Evolutionary conservation across 2,888 invertebrate species (phyloP), one percentile per base, ranked within the genome.

Genomic region (Biston betularia): DNA sequence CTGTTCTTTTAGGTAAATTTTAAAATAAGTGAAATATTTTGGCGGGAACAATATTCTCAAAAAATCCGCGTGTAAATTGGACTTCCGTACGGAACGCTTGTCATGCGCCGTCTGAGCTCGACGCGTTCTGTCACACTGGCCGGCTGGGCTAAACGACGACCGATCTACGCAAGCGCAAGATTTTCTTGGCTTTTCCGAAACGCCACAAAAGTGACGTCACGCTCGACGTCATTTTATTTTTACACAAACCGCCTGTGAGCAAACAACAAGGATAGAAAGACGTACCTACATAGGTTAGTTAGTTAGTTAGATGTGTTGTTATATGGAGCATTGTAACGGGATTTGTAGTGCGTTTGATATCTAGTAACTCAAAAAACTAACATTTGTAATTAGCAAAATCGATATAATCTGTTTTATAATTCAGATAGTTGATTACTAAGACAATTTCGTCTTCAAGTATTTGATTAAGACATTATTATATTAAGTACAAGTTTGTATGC

Each of bases 121-220:
- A 68, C 78, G 73, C 74, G 77, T 78, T 78, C 75, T 76, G 79
- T 79, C 84, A 80, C 78, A 74, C 79, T 59, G 76, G 74, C 77
- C 69, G 57, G 53, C 75, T 63, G 77, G 78, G 77, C 8, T 77
- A 79, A 79, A 77, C 81, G 79, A 85, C 86, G 82, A 83, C 85
- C 79, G 83, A 85, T 87, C 86, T 82, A 89, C 92, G 92, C 92
- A 92, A 90, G 92, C 86, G 91, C 90, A 80, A 80, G 79, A 81
- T 86, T 84, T 85, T 83, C 85, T 83, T 78, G 84, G 86, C 75
- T 88, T 90, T 89, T 87, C 87, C 85, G 75, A 72, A 67, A 70
- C 80, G 72, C 57, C 78, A 82, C 79, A 78, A 75, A 70, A 71
- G 70, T 83, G 82, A 85, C 85, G 82, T 81, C 79, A 79, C 73